Percentiles rank a stretch among this genome's conserved stretches.
phyloP scores from a whole-genome alignment of 2,797 vertebrate genomes.

The Myotis findleyi region DNA sequence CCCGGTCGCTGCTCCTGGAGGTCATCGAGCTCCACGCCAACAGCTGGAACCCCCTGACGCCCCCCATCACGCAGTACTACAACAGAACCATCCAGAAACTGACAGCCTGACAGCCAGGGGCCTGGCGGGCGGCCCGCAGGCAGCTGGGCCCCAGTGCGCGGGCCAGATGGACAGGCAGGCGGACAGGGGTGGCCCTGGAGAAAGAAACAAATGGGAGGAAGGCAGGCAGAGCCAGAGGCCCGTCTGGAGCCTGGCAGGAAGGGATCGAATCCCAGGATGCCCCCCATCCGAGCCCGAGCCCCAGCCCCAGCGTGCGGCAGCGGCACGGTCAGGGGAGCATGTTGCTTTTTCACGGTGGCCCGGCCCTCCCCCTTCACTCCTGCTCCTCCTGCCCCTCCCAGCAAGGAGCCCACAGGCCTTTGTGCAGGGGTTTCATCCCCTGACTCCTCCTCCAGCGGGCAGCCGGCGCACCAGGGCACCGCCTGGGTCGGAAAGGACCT shows the following conservation, averaged over 20 bases:
- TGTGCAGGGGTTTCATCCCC: conserved; percentile 77
- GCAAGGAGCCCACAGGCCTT: conserved; percentile 66
- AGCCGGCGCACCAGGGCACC: conserved; percentile 86
- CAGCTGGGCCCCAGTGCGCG: conserved; percentile 76
- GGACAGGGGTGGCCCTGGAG: conserved; percentile 76
- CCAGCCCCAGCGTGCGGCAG: conserved; percentile 84
- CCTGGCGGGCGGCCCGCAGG: conserved; percentile 65
- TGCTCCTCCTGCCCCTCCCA: conserved; percentile 66
- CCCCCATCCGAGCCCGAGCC: conserved; percentile 77
- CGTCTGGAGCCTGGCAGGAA: conserved; percentile 53
- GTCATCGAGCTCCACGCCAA: conserved; percentile 99
- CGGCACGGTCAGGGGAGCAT: conserved; percentile 83
- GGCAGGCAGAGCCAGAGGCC: conserved; percentile 44
- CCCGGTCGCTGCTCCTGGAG: conserved; percentile 97
- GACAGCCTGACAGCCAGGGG: conserved; percentile 90
- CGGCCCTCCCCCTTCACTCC: conserved; percentile 70
- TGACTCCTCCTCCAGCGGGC: conserved; percentile 65
- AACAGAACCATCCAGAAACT: conserved; percentile 99
- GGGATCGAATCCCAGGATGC: conserved; percentile 79
- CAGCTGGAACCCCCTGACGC: conserved; percentile 96
- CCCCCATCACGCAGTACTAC: conserved; percentile 98
- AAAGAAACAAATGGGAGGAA: conserved; percentile 70
- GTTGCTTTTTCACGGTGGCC: conserved; percentile 80
- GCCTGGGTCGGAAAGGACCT: conserved; percentile 90
- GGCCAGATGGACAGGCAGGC: conserved; percentile 78